phyloP scores from a whole-genome alignment of 1,140 invertebrate genomes.

The Zaprionus nigranus region DNA sequence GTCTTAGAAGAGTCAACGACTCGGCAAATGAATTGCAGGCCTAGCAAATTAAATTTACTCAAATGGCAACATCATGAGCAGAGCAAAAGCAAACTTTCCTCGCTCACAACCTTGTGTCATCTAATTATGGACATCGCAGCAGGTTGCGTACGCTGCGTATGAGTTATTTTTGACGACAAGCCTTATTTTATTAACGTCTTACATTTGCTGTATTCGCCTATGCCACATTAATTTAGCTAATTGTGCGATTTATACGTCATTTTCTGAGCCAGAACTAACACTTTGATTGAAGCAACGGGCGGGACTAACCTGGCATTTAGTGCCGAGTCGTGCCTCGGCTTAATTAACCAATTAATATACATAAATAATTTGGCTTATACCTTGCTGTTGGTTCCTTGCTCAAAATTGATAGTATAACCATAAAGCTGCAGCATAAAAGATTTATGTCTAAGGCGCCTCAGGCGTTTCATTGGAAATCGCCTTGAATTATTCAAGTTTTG shows the following conservation, averaged over 20 bases:
- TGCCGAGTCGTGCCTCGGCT: slow-evolving; percentile 9
- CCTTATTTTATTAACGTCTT: slow-evolving; percentile 24
- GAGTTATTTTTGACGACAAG: slow-evolving; percentile 47
- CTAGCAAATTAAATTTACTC: slow-evolving; percentile 72
- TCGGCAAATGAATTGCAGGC: slow-evolving; percentile 79
- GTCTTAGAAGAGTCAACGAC: slow-evolving; percentile 73
- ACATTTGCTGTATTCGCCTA: slow-evolving; percentile 4
- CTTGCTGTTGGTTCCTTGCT: not conserved
- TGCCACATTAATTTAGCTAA: slow-evolving; percentile 40
- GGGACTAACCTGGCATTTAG: not conserved
- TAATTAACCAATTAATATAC: slow-evolving; percentile 41
- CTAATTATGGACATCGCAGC: slow-evolving; percentile 29
- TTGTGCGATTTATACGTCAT: slow-evolving; percentile 34
- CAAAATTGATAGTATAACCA: slow-evolving; percentile 30
- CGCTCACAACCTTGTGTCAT: slow-evolving; percentile 30
- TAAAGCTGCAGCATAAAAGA: slow-evolving; percentile 22
- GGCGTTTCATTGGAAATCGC: slow-evolving; percentile 1
- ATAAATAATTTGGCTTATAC: slow-evolving; percentile 22
- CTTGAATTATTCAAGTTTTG: not conserved
- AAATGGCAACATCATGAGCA: slow-evolving; percentile 43
- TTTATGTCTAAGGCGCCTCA: slow-evolving; percentile 3
- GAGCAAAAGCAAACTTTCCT: slow-evolving; percentile 28
- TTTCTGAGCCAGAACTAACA: slow-evolving; percentile 16
- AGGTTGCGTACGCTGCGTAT: slow-evolving; percentile 33
- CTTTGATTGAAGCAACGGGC: slow-evolving; percentile 25